Evolutionary conservation across 2,797 vertebrate species (phyloP).

Genomic region (Miichthys miiuy): DNA sequence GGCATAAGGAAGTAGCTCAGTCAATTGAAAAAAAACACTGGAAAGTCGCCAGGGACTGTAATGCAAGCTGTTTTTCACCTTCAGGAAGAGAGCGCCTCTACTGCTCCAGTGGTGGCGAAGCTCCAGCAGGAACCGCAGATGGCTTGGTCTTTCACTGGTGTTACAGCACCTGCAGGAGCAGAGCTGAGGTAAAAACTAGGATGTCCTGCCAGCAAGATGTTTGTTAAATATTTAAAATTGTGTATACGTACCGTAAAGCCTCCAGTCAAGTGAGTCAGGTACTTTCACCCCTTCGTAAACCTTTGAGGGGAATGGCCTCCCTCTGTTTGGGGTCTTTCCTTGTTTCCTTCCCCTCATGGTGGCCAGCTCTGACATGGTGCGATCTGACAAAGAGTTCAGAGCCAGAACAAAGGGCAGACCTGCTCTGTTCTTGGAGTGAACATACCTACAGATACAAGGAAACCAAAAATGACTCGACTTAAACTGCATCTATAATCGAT

Average conservation of each 20-base stretch:
- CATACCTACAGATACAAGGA: conserved; percentile 70
- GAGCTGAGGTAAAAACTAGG: background rate
- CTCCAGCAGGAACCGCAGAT: conserved; percentile 89
- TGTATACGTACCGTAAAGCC: conserved; percentile 80
- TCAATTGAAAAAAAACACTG: conserved; percentile 12
- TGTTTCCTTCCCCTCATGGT: conserved; percentile 79
- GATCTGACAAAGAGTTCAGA: conserved; percentile 87
- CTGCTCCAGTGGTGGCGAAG: conserved; percentile 85
- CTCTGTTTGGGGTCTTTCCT: conserved; percentile 76
- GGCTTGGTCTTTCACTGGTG: conserved; percentile 86
- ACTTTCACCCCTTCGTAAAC: conserved; percentile 67
- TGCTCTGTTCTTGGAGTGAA: conserved; percentile 88
- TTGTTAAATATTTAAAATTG: background rate
- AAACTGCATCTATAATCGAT: background rate
- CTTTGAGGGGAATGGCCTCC: conserved; percentile 78
- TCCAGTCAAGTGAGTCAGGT: conserved; percentile 86
- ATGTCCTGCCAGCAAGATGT: background rate
- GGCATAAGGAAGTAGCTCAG: conserved; percentile 5
- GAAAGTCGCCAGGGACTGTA: background rate
- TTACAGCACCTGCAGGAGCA: conserved; percentile 84
- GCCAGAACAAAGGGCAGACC: conserved; percentile 83
- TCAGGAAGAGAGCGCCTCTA: conserved; percentile 89
- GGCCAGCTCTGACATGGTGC: conserved; percentile 79
- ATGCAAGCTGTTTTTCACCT: conserved; percentile 72
- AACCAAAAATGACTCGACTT: background rate